Evolutionary conservation across 2,888 invertebrate species (phyloP).

Genomic region (Ochropacha duplaris): DNA sequence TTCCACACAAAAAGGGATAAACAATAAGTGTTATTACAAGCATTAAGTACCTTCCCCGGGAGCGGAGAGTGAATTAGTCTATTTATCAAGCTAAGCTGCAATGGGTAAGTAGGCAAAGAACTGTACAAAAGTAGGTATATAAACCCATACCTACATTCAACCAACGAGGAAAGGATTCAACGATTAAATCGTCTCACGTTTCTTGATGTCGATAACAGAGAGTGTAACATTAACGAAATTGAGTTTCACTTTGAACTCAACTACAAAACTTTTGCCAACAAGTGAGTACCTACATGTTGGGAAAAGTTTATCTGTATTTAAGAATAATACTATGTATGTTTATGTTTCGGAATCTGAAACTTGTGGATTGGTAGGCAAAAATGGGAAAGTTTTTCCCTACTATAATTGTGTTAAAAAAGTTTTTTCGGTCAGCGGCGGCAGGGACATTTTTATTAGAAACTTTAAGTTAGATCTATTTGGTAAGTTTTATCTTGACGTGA

Average conservation of each 20-base stretch:
- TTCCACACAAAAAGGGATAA: neutral
- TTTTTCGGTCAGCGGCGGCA: neutral
- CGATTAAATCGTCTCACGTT: conserved; percentile 1
- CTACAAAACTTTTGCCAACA: too few relatives aligned
- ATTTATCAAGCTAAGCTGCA: conserved; percentile 3
- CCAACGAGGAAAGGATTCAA: neutral
- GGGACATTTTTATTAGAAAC: conserved; percentile 1
- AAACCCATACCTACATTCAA: neutral
- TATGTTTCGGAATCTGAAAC: neutral
- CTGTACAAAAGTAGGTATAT: neutral
- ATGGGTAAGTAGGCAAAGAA: neutral
- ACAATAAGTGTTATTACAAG: conserved; percentile 1
- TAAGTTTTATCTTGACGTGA: neutral
- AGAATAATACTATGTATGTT: neutral
- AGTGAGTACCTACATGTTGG: neutral
- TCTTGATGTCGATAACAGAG: conserved; percentile 2
- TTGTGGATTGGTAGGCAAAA: conserved; percentile 3
- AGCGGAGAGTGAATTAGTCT: conserved; percentile 1
- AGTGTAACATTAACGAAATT: neutral
- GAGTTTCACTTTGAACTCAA: neutral
- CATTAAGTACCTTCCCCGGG: neutral
- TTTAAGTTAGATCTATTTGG: neutral
- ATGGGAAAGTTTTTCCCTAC: conserved; percentile 1
- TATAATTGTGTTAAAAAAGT: conserved; percentile 4
- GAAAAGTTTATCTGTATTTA: neutral